Conservation (phyloP, 2,888 invertebrate genomes). For the Drosophila neonasuta region DNA sequence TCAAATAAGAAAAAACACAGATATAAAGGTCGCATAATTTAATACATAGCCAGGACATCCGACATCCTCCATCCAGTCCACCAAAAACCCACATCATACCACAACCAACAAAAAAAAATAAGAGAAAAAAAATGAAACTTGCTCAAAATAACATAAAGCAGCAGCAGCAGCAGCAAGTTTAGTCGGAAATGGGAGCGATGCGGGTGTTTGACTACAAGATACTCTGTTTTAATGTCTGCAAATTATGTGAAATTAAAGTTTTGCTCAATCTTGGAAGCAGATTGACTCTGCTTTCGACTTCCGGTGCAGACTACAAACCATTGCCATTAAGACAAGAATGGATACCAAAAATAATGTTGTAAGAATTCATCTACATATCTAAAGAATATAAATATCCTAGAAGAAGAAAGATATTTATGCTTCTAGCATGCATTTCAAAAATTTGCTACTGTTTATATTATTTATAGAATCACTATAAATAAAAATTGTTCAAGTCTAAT, state of each 20-base stretch:
- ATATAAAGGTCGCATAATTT: slow-evolving; percentile 53
- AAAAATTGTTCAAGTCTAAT: too few species aligned
- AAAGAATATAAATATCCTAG: neutral
- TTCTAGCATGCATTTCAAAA: too few species aligned
- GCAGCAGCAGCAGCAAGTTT: neutral
- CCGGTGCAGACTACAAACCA: neutral
- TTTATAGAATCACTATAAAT: too few species aligned
- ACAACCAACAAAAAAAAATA: neutral
- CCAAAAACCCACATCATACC: slow-evolving; percentile 18
- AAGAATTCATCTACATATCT: neutral
- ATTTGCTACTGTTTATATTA: too few species aligned
- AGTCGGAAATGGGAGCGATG: neutral
- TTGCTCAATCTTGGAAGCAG: neutral
- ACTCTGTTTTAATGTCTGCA: slow-evolving; percentile 1
- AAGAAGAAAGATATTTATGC: too few species aligned
- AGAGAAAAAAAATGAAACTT: slow-evolving; percentile 4
- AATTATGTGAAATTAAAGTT: neutral
- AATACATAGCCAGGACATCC: slow-evolving; percentile 32
- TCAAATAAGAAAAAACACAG: slow-evolving; percentile 45
- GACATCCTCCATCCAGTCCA: slow-evolving; percentile 28
- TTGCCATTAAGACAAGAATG: neutral
- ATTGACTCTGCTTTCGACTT: neutral
- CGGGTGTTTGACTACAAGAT: neutral
- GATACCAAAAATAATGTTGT: neutral
- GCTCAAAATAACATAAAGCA: neutral